These are phyloP conservation scores for Pangasius krempfi DNA, from an alignment of 2,797 vertebrate species.

Conservation along the genomic window DNA sequence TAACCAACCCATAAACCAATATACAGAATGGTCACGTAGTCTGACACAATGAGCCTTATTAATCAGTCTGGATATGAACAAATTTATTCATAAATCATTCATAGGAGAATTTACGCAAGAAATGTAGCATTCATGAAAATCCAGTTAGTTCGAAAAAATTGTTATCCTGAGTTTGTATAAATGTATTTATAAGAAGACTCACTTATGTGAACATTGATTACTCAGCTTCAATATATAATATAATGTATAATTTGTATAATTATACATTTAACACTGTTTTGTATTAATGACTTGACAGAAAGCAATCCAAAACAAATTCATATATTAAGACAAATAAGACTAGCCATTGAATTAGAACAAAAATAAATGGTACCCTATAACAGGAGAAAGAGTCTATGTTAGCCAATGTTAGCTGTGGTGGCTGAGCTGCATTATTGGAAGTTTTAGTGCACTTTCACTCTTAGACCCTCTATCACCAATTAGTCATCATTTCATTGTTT, in stretches of 20 bases:
- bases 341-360: not conserved
- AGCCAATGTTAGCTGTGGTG: not conserved
- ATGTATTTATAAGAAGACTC: not conserved
- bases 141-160: not conserved
- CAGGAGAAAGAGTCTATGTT: not conserved
- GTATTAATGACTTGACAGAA: not conserved
- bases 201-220: not conserved
- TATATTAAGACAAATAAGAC: not conserved
- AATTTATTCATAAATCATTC: not conserved
- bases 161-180: not conserved
- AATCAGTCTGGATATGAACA: not conserved
- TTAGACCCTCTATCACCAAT: not conserved
- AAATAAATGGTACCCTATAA: not conserved
- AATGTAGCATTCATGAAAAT: not conserved
- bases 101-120: not conserved
- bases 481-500: not conserved
- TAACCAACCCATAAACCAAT: not conserved
- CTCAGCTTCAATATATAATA: no score
- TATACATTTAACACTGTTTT: not conserved
- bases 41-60: not conserved
- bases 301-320: not conserved
- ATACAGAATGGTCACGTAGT: conserved; percentile 11
- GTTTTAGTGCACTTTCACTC: not conserved
- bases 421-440: not conserved
- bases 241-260: not conserved